Percentiles rank a stretch among this genome's conserved stretches.
These are phyloP conservation scores for Cirrhinus mrigala DNA, from an alignment of 2,797 vertebrate genomes.

Conservation along the genomic window DNA sequence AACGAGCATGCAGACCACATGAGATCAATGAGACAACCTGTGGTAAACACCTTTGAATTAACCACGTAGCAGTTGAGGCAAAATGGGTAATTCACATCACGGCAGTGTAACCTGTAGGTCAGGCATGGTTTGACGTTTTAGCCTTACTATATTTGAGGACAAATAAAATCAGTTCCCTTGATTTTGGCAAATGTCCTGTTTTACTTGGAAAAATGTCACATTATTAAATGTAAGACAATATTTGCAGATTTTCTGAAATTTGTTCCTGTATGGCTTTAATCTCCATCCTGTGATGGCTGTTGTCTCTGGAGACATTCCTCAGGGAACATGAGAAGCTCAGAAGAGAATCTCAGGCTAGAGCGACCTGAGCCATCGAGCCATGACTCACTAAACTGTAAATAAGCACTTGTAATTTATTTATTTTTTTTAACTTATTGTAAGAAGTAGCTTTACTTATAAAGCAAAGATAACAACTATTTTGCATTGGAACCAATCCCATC, in stretches of 20 bases:
- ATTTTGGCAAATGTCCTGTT: not conserved
- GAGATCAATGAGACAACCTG: conserved; percentile 25
- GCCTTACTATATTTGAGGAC: not conserved
- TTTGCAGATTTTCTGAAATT: not conserved
- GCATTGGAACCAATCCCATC: too few species aligned
- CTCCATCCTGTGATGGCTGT: not conserved
- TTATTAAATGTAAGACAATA: conserved; percentile 9
- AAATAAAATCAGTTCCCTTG: not conserved
- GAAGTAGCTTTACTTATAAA: not conserved
- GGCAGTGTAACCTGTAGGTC: not conserved
- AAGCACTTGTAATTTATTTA: not conserved
- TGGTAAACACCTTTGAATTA: conserved; percentile 16
- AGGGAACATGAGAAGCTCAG: not conserved
- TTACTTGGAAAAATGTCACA: conserved; percentile 46
- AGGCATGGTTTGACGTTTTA: not conserved
- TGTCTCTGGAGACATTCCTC: not conserved
- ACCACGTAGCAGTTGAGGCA: not conserved
- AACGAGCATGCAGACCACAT: not conserved
- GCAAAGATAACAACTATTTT: too few species aligned
- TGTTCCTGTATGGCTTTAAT: not conserved
- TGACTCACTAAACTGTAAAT: not conserved
- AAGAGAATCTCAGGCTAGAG: not conserved
- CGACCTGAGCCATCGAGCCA: not conserved
- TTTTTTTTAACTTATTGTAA: not conserved
- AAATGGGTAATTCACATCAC: conserved; percentile 10